Percentiles rank a stretch among this genome's conserved stretches.
Conservation (phyloP, 2,888 invertebrate genomes). For the Phlogophora meticulosa region DNA sequence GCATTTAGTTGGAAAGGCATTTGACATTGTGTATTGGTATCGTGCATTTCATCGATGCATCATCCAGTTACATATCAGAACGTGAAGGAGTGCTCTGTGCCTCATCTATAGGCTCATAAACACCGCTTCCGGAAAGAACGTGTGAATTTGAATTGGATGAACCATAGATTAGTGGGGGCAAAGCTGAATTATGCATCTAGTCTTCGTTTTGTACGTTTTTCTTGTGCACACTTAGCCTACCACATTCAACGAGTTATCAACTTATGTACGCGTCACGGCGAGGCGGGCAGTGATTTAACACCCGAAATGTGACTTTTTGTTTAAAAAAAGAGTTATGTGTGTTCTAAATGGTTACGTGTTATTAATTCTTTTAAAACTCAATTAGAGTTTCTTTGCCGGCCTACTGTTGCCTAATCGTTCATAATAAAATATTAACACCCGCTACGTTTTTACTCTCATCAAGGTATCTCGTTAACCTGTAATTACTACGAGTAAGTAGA, state of each 20-base stretch:
- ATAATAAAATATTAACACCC: slow-evolving; percentile 66
- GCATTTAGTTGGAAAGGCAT: slow-evolving; percentile 57
- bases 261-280: slow-evolving; percentile 20
- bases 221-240: neutral
- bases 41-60: slow-evolving; percentile 12
- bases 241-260: slow-evolving; percentile 22
- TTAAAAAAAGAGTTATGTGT: slow-evolving; percentile 8
- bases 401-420: slow-evolving; percentile 52
- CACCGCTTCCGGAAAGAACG: slow-evolving; percentile 10
- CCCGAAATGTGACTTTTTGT: slow-evolving; percentile 26
- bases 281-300: slow-evolving; percentile 30
- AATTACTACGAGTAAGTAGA: slow-evolving; percentile 77
- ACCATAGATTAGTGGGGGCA: neutral
- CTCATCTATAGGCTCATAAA: neutral
- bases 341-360: slow-evolving; percentile 28
- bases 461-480: slow-evolving; percentile 68
- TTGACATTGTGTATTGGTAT: slow-evolving; percentile 30
- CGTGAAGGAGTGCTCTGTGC: neutral
- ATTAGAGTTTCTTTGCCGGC: slow-evolving; percentile 15
- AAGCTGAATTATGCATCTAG: slow-evolving; percentile 17
- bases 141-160: slow-evolving; percentile 30
- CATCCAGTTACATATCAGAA: slow-evolving; percentile 10
- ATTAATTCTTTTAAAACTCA: slow-evolving; percentile 28
- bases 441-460: slow-evolving; percentile 65
- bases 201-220: slow-evolving; percentile 13